Percentiles rank a stretch among this genome's conserved stretches.
Conservation (phyloP, 92 coral and sea anemone species). For the Heteractis magnifica region DNA sequence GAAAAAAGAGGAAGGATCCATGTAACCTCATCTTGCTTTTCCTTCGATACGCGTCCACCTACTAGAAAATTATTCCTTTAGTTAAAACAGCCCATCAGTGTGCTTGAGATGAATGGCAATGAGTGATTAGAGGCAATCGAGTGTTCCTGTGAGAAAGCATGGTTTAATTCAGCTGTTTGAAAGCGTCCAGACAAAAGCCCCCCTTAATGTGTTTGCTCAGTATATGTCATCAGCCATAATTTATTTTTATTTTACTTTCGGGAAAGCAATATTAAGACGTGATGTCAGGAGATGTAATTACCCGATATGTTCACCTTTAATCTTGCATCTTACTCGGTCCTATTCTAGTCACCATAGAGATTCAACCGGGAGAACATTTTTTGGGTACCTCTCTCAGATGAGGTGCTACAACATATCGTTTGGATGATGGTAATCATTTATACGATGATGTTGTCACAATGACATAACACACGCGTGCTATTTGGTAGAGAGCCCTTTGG, state of each 20-base stretch:
- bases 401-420: conserved; percentile 26
- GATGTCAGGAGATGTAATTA: conserved; percentile 79
- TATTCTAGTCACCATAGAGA: conserved; percentile 21
- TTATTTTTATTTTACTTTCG: conserved; percentile 73
- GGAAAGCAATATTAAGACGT: conserved; percentile 66
- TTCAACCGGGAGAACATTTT: conserved; percentile 15
- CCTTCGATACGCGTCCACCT: conserved; percentile 13
- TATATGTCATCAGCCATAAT: conserved; percentile 85
- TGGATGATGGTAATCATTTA: conserved; percentile 17
- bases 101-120: conserved; percentile 20
- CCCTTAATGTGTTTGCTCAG: conserved; percentile 91
- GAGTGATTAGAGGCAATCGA: conserved; percentile 40
- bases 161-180: conserved; percentile 69
- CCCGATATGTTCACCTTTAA: conserved; percentile 59
- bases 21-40: conserved; percentile 26
- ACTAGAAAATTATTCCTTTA: neutral
- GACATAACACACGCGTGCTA: conserved; percentile 21
- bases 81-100: conserved; percentile 27
- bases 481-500: conserved; percentile 6
- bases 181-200: conserved; percentile 62
- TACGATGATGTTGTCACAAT: conserved; percentile 8
- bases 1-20: neutral
- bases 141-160: conserved; percentile 81
- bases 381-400: neutral
- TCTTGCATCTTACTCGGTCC: conserved; percentile 22